A percentile compares a stretch with the other conserved stretches of the same genome.
phyloP scores from a whole-genome alignment of 2,797 vertebrate species.

The Alosa sapidissima region DNA sequence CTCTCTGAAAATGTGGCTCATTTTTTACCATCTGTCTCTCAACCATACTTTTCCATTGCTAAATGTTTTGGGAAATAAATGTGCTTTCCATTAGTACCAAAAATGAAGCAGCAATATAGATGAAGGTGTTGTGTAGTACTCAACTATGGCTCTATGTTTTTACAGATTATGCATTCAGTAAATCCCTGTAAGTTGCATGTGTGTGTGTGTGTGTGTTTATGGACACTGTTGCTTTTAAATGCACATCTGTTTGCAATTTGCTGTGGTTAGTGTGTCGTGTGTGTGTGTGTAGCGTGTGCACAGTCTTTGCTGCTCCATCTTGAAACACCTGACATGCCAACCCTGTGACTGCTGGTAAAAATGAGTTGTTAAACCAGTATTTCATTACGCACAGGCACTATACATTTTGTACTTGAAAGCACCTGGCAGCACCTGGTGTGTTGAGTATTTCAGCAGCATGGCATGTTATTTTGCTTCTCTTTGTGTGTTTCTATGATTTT shows the following conservation, averaged over 20 bases:
- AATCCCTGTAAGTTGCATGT: constrained; percentile 65
- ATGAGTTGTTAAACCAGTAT: not conserved
- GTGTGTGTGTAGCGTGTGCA: not conserved
- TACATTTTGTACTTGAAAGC: not conserved
- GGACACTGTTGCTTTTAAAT: not conserved
- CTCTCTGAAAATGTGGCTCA: not conserved
- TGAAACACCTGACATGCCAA: constrained; percentile 13
- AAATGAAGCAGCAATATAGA: not conserved
- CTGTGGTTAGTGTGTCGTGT: not conserved
- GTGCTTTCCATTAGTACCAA: not conserved
- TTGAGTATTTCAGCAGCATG: not conserved
- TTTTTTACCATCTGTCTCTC: not conserved
- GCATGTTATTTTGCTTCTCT: not conserved
- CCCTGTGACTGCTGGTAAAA: constrained; percentile 20
- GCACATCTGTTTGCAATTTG: not conserved
- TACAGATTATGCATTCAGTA: constrained; percentile 58
- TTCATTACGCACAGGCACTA: not conserved
- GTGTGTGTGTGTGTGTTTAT: constrained; percentile 32
- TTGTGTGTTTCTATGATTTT: constrained; percentile 15
- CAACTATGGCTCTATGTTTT: constrained; percentile 52
- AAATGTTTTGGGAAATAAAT: not conserved
- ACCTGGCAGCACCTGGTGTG: not conserved
- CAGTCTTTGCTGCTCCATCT: not conserved
- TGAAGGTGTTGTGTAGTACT: not conserved
- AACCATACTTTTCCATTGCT: not conserved